phyloP scores from a whole-genome alignment of 2,888 invertebrate species.

The Orthosia gracilis region DNA sequence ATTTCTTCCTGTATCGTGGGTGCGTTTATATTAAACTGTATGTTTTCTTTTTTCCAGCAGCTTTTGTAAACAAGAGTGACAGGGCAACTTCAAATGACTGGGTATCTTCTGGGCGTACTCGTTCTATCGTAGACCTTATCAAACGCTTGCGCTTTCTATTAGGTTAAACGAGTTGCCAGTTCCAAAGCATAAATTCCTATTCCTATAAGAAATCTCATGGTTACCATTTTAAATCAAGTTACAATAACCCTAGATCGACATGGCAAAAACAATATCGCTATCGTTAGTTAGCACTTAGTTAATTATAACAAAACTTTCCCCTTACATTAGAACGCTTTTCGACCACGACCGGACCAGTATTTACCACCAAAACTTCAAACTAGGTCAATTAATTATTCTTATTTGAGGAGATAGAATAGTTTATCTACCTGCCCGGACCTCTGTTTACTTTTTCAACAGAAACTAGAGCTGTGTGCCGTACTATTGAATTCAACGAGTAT shows the following conservation, averaged over 20 bases:
- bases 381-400: conserved; percentile 39
- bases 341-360: conserved; percentile 11
- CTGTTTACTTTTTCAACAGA: conserved; percentile 51
- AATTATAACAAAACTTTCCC: neutral
- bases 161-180: too few relatives aligned
- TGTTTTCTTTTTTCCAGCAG: too few relatives aligned
- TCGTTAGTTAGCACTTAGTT: neutral
- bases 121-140: neutral
- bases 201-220: neutral
- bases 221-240: neutral
- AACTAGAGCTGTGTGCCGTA: neutral
- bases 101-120: too few relatives aligned
- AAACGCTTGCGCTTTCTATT: neutral
- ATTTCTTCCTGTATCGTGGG: too few relatives aligned
- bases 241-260: neutral
- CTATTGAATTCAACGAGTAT: conserved; percentile 24
- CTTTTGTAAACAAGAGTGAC: too few relatives aligned
- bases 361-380: conserved; percentile 14
- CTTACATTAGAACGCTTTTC: conserved; percentile 14
- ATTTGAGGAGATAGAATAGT: conserved; percentile 38
- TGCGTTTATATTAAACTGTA: too few relatives aligned
- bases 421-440: conserved; percentile 23
- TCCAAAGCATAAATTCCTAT: neutral
- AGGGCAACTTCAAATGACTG: too few relatives aligned
- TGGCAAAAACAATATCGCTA: neutral